Conservation (phyloP, 1,140 invertebrate species). For the Leptestheria dahalacensis region DNA sequence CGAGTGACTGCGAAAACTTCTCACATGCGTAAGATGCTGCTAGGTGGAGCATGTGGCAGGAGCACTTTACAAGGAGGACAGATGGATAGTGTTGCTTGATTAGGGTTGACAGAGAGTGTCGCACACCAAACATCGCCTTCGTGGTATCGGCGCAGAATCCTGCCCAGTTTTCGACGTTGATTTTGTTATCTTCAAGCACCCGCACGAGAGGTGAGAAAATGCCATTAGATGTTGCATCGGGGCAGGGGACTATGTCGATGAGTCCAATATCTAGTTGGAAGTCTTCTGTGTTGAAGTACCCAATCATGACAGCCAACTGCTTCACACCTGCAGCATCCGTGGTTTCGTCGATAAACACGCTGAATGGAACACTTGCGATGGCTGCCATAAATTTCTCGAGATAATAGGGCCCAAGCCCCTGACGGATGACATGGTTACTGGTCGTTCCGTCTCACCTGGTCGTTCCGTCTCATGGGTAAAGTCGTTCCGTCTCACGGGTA, state of each 20-base stretch:
- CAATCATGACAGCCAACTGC: neutral
- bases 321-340: neutral
- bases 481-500: too few species aligned
- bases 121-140: neutral
- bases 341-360: neutral
- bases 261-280: neutral
- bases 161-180: neutral
- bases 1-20: conserved; percentile 22
- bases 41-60: conserved; percentile 25
- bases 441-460: too few species aligned
- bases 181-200: neutral
- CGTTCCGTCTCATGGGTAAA: too few species aligned
- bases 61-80: conserved; percentile 25
- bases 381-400: neutral
- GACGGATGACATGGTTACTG: too few species aligned
- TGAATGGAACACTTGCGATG: neutral
- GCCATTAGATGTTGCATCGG: neutral
- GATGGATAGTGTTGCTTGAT: conserved; percentile 9
- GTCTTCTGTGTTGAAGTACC: neutral
- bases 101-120: neutral
- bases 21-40: conserved; percentile 23
- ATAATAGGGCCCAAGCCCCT: neutral
- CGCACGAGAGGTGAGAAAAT: neutral
- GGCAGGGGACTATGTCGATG: neutral
- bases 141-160: neutral